phyloP scores from a whole-genome alignment of 2,797 vertebrate species.

The Helarctos malayanus region DNA sequence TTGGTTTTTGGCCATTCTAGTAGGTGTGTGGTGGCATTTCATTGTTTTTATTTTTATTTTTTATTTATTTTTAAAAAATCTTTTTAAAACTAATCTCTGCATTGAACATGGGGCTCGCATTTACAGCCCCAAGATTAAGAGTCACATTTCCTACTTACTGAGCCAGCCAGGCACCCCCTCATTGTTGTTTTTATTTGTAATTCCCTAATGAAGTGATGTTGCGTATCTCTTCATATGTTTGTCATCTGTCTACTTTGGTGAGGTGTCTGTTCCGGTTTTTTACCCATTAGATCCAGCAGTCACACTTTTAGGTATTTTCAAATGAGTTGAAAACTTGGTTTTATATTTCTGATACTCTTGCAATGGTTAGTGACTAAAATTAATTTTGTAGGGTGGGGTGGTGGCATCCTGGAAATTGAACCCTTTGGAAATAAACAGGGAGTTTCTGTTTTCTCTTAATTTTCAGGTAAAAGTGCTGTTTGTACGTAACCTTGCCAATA shows the following conservation, averaged over 20 bases:
- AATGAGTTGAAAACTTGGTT: constrained; percentile 11
- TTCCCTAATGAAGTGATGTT: background rate
- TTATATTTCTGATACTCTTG: background rate
- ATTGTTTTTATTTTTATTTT: background rate
- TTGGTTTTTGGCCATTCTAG: background rate
- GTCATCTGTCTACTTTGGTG: background rate
- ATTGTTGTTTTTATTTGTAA: background rate
- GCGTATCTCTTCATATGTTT: background rate
- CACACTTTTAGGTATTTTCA: background rate
- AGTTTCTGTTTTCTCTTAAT: constrained; percentile 21
- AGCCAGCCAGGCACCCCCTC: background rate
- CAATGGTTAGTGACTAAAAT: constrained; percentile 48
- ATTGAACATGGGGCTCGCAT: background rate
- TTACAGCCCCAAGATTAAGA: background rate
- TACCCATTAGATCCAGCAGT: background rate
- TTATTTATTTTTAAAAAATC: background rate
- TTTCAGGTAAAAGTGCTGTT: constrained; percentile 98
- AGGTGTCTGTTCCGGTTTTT: background rate
- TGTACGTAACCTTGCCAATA: constrained; percentile 96
- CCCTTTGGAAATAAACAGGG: constrained; percentile 41
- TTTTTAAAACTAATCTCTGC: background rate
- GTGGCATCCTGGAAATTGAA: constrained; percentile 19
- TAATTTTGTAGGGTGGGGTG: constrained; percentile 14
- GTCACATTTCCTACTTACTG: background rate
- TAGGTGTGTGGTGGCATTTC: background rate